phyloP scores from a whole-genome alignment of 1,140 invertebrate species.

The Eufriesea mexicana region DNA sequence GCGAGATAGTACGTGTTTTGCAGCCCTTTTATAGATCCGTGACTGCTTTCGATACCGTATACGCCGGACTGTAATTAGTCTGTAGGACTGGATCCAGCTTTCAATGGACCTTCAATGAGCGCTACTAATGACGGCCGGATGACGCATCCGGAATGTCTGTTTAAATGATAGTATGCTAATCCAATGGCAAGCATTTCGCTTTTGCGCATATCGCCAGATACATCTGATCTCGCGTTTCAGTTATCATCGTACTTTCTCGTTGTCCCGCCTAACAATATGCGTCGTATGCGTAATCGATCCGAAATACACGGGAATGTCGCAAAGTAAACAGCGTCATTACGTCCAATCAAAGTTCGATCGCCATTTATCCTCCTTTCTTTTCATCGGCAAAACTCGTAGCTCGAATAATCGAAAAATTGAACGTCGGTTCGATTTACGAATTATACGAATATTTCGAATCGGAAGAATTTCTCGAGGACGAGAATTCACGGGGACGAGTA shows the following conservation, averaged over 20 bases:
- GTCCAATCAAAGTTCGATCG: not conserved
- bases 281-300: not conserved
- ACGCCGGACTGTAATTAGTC: slow-evolving; percentile 53
- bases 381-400: too few relatives aligned
- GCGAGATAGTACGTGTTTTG: slow-evolving; percentile 34
- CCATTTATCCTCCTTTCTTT: not conserved
- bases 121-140: slow-evolving; percentile 51
- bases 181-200: slow-evolving; percentile 50
- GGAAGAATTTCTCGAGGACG: too few relatives aligned
- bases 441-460: too few relatives aligned
- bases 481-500: too few relatives aligned
- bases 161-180: slow-evolving; percentile 55
- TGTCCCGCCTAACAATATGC: slow-evolving; percentile 5
- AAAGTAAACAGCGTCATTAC: not conserved
- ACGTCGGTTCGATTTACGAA: too few relatives aligned
- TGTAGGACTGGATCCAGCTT: slow-evolving; percentile 49
- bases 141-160: slow-evolving; percentile 51
- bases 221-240: slow-evolving; percentile 36
- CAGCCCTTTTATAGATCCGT: slow-evolving; percentile 44
- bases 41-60: slow-evolving; percentile 46
- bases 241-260: slow-evolving; percentile 15
- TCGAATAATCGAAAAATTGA: too few relatives aligned
- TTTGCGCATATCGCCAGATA: slow-evolving; percentile 6
- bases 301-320: too few relatives aligned
- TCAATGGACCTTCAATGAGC: slow-evolving; percentile 53